Base-by-base conservation (phyloP, 2,888 invertebrate genomes). In the Coelopa pilipes region DNA sequence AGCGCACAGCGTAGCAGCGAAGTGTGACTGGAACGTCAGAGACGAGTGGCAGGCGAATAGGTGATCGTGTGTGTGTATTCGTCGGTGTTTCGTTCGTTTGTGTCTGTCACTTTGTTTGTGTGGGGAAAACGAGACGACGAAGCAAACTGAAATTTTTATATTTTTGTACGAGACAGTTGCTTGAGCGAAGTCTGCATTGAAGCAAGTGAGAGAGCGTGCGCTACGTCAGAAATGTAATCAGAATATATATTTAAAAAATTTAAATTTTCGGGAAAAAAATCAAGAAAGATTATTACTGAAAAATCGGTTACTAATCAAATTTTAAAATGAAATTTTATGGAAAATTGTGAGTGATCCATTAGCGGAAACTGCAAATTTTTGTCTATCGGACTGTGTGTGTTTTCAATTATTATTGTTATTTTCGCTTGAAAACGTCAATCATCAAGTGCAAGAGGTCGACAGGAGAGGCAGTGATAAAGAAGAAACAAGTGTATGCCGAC, bases 151-250 rank as follows among this genome's bases (percentile, higher is more conserved):
- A 70, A 11, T 63, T 62, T 34, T 4, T 70, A 53, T 53, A 70
- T 70, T 70, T 63, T 70, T 34, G 5, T 53, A 53, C 17, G 17
- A 17, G 49, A 19, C 59, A 70, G 70, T 70, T 62, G 70, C 45
- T 70, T 45, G 63, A 62, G 62, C 62, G 70, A 63, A 63, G 70
- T 70, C 70, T 70, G 34, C 53, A 45, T 70, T 70, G 13, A 62
- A 70, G 19, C 17, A 34, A 34, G 47, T 46, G n/a, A 49, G 19
- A 60, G 19, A 49, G 46, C 50, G 24, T n/a, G n/a, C 62, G 34
- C 24, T 45, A 15, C 15, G 24, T 66, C 24, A 50, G n/a, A 21
- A 50, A 24, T 50, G 49, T 66, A 45, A 9, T n/a, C 13, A 65
- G 9, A 65, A 34, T 1, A 62, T 15, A 62, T 53, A 66, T 66